A percentile compares a stretch with the other conserved stretches of the same genome.
These are phyloP conservation scores for Camelus dromedarius DNA, from an alignment of 2,113 vertebrate species.

Conservation along the genomic window DNA sequence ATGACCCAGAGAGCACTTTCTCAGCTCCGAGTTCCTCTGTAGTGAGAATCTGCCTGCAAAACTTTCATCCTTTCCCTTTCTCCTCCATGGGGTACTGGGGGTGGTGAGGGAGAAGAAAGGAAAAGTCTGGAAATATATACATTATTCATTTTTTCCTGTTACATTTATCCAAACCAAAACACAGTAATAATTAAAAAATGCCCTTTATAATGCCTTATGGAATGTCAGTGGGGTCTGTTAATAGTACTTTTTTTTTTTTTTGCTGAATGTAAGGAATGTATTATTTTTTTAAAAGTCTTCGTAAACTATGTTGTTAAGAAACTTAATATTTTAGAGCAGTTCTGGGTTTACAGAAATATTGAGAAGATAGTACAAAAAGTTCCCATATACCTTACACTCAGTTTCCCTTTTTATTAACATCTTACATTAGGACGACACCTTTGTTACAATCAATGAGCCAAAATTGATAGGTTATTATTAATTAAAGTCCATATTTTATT, in stretches of 20 bases:
- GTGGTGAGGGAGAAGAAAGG: not conserved
- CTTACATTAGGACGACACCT: not conserved
- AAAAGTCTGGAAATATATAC: not conserved
- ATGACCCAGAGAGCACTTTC: not conserved
- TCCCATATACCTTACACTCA: not conserved
- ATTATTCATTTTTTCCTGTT: not conserved
- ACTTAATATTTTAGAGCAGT: not conserved
- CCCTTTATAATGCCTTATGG: not conserved
- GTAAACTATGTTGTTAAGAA: not conserved
- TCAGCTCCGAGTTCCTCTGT: not conserved
- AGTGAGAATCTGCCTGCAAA: not conserved
- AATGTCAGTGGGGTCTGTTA: not conserved
- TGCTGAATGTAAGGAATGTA: not conserved
- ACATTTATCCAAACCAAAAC: not conserved
- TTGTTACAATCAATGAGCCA: not conserved
- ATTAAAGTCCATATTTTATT: not conserved
- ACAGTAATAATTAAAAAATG: not conserved
- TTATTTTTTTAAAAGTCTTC: not conserved
- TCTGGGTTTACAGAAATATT: not conserved
- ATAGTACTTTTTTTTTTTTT: not conserved
- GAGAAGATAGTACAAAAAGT: not conserved
- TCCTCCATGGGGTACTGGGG: not conserved
- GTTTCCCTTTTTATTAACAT: not conserved
- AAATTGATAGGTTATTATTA: not conserved
- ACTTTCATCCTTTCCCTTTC: not conserved